Evolutionary conservation across 2,888 invertebrate species (phyloP), one percentile per base, ranked within the genome.

Genomic region (Lithophane ornitopus): DNA sequence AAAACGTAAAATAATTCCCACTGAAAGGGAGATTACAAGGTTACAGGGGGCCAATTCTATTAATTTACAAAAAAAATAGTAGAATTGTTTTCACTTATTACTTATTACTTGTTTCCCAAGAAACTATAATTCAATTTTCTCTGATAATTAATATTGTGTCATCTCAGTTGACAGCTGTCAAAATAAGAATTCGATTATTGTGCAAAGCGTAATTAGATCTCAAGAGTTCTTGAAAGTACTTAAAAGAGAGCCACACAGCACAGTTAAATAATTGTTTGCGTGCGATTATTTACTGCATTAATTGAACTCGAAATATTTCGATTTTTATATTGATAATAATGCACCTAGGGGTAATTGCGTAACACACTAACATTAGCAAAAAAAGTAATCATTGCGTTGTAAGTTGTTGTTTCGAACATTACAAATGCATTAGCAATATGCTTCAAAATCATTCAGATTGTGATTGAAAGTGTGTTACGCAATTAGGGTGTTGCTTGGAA

Each of bases 121-220:
- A 54, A 74, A 39, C 26, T 26, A 39, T 63, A 11, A 0, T 26
- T 70, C 1, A 3, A 59, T 34, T 58, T 12, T 39, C 44, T 61
- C 22, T 1, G 2, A 8, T 77, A 62, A 62, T 69, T 63, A 34
- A 49, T 44, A 46, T 46, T 41, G 19, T 39, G 49, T 77, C 54
- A n/a, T 68, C 11, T n/a, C 26, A 14, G 2, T 34, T 44, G 63
- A 70, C 71, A 59, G 77, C 80, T 65, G 58, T 52, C 63, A 49
- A 70, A 79, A 58, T 79, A 79, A 62, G 9, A 41, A 41, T 59
- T 79, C 63, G 34, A 78, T 59, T 78, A 39, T 22, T 75, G 9
- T 39, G 11, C 0, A 62, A 28, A 78, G 12, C 19, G 26, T 79
- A 65, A 63, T 79, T 58, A 44, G 65, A 58, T 63, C 19, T 54